These are phyloP conservation scores for Brachionus rubens DNA, from an alignment of 1,140 invertebrate genomes.

Conservation along the genomic window DNA sequence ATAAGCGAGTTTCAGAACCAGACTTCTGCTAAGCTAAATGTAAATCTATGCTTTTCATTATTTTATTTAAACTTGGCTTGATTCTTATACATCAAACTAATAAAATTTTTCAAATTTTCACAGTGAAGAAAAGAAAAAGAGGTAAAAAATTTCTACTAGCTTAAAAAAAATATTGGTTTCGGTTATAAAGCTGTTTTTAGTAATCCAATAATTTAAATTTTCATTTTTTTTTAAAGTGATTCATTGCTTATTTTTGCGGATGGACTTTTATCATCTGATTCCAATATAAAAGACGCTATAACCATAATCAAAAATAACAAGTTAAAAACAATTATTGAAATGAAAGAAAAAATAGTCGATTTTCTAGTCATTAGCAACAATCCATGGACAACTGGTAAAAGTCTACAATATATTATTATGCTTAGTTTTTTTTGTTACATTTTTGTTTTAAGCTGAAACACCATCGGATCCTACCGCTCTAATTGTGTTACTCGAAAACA, in stretches of 20 bases:
- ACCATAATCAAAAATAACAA: slow-evolving; percentile 42
- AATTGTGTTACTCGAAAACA: slow-evolving; percentile 92
- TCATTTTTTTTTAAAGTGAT: background rate
- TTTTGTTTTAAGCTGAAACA: slow-evolving; percentile 66
- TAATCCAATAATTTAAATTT: no score
- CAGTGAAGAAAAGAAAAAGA: no score
- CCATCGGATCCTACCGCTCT: slow-evolving; percentile 87
- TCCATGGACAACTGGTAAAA: slow-evolving; percentile 67
- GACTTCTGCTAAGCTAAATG: no score
- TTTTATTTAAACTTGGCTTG: no score
- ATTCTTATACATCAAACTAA: no score
- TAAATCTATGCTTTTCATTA: no score
- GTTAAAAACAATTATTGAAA: slow-evolving; percentile 80
- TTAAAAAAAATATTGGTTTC: no score
- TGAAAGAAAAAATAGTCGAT: slow-evolving; percentile 96
- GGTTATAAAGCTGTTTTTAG: no score
- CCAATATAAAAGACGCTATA: slow-evolving; percentile 19
- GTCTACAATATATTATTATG: background rate
- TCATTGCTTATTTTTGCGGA: slow-evolving; percentile 28
- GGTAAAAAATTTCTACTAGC: no score
- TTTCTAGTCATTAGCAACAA: slow-evolving; percentile 91
- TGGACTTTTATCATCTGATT: slow-evolving; percentile 7
- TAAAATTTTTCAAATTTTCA: no score
- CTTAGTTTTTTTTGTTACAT: background rate
- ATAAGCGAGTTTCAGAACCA: no score